Evolutionary conservation across 2,797 vertebrate species (phyloP), one percentile per base, ranked within the genome.

Genomic region (Calcarius lapponicus): DNA sequence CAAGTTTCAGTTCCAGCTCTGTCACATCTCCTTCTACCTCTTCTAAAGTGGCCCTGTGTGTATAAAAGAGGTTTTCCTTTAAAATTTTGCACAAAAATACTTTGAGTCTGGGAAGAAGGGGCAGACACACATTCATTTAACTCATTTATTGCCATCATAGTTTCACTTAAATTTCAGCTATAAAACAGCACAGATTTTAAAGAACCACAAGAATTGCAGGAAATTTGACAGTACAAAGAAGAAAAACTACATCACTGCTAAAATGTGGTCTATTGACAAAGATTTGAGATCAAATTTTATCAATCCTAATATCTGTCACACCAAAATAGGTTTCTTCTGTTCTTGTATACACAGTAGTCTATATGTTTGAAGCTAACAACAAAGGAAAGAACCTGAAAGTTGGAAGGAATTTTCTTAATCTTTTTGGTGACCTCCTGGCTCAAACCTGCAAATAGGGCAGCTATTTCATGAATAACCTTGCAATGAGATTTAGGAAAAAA

Each of bases 1-100:
- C 99, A 24, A 99, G 98, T 97, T 99, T 99, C 92, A 99, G 98
- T 97, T 99, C 99, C 97, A 99, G 97, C 97, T 99, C 99, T 7
- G 98, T 97, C 96, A 99, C 99, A 97, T 99, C 99, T 88, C 99
- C 99, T 98, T 99, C 99, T 91, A 99, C 99, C 97, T 99, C 99
- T 98, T 99, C 99, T 97, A 99, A 98, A 95, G 98, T 98, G 86
- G 99, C 99, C 98, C 99, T 99, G 98, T 60, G 84, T 87, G 79
- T 26, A 70, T 16, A 95, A 86, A 96, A 94, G 88, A 64, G 10
- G 20, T 76, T 85, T 81, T 50, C 17, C 18, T 82, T 71, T 65
- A 82, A 92, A 85, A 78, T 36, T 38, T 80, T 18, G 74, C 26
- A 73, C 9, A 61, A 17, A 82, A 86, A 34, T 18, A 80, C 15